Conservation (phyloP, 2,888 invertebrate genomes). For the Myathropa florea region DNA sequence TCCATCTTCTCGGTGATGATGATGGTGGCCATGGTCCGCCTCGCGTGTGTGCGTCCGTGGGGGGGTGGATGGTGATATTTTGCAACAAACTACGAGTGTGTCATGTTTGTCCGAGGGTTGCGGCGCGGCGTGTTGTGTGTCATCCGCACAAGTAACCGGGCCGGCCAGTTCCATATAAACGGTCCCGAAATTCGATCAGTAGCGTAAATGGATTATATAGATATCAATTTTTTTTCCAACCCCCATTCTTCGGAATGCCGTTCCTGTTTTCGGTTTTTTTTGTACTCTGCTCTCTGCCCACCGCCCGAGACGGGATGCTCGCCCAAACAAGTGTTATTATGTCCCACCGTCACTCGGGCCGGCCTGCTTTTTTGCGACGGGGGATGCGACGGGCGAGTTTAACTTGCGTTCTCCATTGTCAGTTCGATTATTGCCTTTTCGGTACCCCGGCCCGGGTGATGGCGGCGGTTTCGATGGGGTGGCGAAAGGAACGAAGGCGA, state of each 20-base stretch:
- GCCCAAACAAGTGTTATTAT: conserved; percentile 70
- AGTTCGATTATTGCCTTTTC: conserved; percentile 70
- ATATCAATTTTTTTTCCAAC: conserved; percentile 66
- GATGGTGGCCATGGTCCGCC: conserved; percentile 49
- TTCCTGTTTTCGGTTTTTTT: not conserved
- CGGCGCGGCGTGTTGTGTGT: conserved; percentile 45
- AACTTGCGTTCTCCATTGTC: conserved; percentile 66
- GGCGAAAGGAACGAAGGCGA: conserved; percentile 16
- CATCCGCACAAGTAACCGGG: conserved; percentile 54
- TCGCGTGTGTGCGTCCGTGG: not conserved
- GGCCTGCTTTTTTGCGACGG: not conserved
- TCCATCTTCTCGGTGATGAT: conserved; percentile 64
- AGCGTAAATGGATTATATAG: conserved; percentile 73
- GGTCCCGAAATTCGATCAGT: conserved; percentile 73
- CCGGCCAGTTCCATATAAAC: conserved; percentile 71
- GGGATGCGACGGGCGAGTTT: conserved; percentile 37
- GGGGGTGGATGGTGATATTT: conserved; percentile 44
- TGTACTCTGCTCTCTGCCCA: not conserved
- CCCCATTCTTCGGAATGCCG: conserved; percentile 40
- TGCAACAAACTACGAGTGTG: conserved; percentile 60
- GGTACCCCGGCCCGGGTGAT: conserved; percentile 9
- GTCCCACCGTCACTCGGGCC: conserved; percentile 42
- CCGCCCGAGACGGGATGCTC: conserved; percentile 7
- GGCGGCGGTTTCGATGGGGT: conserved; percentile 6
- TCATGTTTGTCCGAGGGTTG: conserved; percentile 53